Evolutionary conservation across 2,888 invertebrate species (phyloP), one percentile per base, ranked within the genome.

Genomic region (Blastobasis lacticolella): DNA sequence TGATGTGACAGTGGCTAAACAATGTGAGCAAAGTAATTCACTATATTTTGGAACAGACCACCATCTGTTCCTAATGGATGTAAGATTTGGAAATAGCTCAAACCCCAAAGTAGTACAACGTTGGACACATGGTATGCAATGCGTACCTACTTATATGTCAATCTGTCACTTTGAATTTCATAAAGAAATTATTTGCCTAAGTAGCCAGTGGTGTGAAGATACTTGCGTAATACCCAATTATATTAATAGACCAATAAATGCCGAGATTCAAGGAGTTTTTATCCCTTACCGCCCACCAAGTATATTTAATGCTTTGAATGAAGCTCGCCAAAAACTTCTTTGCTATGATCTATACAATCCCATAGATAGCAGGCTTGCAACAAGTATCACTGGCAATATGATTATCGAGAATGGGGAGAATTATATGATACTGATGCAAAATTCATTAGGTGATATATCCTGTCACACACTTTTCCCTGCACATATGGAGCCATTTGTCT

Each of bases 91-190:
- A 42, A 64, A 64, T 43, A 64, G 60, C 10, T 61, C 62, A 4
- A 71, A 73, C 46, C 61, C 76, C 0, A 74, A 69, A 57, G 66
- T 84, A 0, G 65, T 86, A 5, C 89, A 88, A 58, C 78, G 90
- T 54, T 91, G 91, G 91, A 90, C 86, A 0, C 91, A 91, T 57
- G 88, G 89, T 5, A 88, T 91, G 69, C 80, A 87, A 58, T 82
- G 81, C 54, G 66, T 82, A 4, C 90, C 91, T 0, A 74, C 88
- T 1, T 81, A 86, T 49, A 78, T 88, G 43, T 66, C 75, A 5
- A 67, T 80, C 23, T 69, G 74, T 37, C 65, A 71, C 51, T 81
- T 80, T 63, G 85, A 82, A 49, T 60, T 64, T 47, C 73, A 73
- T 49, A 81, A 78, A 53, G 81, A 86, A 56, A 59, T 88, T 37